Conservation (phyloP, 1,140 invertebrate genomes). For the Hesperophylax magnus region DNA sequence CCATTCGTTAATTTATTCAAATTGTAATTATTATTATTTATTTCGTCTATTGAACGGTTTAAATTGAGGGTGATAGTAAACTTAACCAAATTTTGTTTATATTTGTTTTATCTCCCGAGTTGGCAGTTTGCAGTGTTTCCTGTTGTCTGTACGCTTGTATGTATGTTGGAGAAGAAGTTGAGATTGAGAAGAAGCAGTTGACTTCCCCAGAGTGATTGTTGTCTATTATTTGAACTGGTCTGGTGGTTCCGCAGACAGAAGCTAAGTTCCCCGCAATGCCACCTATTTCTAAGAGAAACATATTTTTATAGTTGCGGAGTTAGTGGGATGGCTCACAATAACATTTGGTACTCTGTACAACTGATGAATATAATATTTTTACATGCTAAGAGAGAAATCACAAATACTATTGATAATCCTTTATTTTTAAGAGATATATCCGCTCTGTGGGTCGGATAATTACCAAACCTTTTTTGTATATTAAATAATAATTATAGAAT, state of each 20-base stretch:
- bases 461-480: constrained; percentile 58
- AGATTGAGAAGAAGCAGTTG: background rate
- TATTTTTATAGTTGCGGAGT: constrained; percentile 38
- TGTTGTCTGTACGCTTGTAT: background rate
- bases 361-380: constrained; percentile 57
- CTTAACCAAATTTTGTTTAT: constrained; percentile 40
- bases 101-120: constrained; percentile 20
- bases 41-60: constrained; percentile 18
- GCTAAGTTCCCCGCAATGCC: background rate
- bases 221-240: background rate
- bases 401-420: constrained; percentile 57
- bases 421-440: constrained; percentile 58
- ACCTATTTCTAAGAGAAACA: constrained; percentile 27
- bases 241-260: constrained; percentile 2
- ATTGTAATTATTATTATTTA: constrained; percentile 42
- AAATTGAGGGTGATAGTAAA: constrained; percentile 19
- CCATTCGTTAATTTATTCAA: constrained; percentile 43
- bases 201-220: constrained; percentile 2
- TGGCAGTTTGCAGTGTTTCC: background rate
- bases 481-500: constrained; percentile 58
- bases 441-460: constrained; percentile 58
- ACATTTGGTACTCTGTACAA: constrained; percentile 48
- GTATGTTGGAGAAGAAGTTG: background rate
- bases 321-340: constrained; percentile 26
- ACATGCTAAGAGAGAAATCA: constrained; percentile 54